Base-by-base conservation (phyloP, 1,140 invertebrate species). In the Teleopsis dalmanni region DNA sequence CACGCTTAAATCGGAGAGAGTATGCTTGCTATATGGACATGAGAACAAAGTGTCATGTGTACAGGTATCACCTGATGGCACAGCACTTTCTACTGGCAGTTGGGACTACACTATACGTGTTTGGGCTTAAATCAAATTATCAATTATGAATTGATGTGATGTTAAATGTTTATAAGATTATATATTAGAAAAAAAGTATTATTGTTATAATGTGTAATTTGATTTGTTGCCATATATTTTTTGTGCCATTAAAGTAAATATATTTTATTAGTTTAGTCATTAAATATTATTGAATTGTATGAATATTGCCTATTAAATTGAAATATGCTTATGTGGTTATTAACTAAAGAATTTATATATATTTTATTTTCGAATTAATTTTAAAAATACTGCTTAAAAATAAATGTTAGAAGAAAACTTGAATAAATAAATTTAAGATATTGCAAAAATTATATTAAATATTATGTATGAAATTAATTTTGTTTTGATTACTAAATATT, bases 101-200 rank as follows among this genome's bases (percentile, higher is more conserved):
- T 99, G 97, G 97, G 97, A 99, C 75, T 87, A 85, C 61, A 98
- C 94, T 38, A 76, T 99, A 54, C 80, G 94, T 71, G 91, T 97
- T 73, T 67, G 64, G 64, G 64, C 64, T 40, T 67, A 67, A 62
- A 31, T 19, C 3, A n/a, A 25, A 33, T 14, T 35, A 35, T 18
- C 16, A 7, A 35, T 14, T 43, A 27, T 27, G 23, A 11, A 19
- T 42, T 23, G 3, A 7, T 10, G 25, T 42, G 40, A 26, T 16
- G 11, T 23, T 22, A 26, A 26, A 26, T 42, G 8, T 8, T 23
- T 22, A 13, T 40, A 13, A 16, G 21, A 16, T 40, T 23, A n/a
- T n/a, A n/a, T n/a, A n/a, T n/a, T n/a, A n/a, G n/a, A n/a, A n/a
- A n/a, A n/a, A n/a, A n/a, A n/a, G n/a, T n/a, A n/a, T 8, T 13